phyloP scores from a whole-genome alignment of 2,888 invertebrate species.

The Orthonychiurus folsomi region DNA sequence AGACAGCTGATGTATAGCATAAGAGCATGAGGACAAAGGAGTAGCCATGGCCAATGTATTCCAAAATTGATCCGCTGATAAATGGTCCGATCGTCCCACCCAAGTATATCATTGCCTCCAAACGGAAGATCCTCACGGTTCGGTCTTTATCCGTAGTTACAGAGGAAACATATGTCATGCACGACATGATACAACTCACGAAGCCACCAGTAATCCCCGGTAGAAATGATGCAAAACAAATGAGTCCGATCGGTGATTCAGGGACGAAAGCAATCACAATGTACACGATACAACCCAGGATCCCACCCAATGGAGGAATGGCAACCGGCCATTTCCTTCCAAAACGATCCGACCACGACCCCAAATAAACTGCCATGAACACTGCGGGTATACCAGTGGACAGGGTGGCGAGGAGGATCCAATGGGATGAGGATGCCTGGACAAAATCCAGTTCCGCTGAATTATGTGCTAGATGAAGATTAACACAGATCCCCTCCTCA shows the following conservation, averaged over 20 bases:
- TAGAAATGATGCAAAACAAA: constrained; percentile 44
- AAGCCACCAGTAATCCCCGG: constrained; percentile 46
- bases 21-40: constrained; percentile 43
- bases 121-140: constrained; percentile 45
- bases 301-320: constrained; percentile 44
- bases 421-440: constrained; percentile 41
- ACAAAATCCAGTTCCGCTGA: constrained; percentile 38
- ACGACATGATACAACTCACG: constrained; percentile 45
- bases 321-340: constrained; percentile 46
- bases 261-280: constrained; percentile 42
- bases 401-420: constrained; percentile 42
- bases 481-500: constrained; percentile 25
- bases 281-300: constrained; percentile 42
- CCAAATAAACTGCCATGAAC: constrained; percentile 41
- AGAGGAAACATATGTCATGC: constrained; percentile 44
- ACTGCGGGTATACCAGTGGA: constrained; percentile 42
- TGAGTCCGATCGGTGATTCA: constrained; percentile 41
- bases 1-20: constrained; percentile 42
- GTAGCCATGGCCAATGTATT: constrained; percentile 42
- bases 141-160: constrained; percentile 42
- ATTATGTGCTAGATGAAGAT: constrained; percentile 38
- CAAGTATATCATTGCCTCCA: constrained; percentile 47
- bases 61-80: constrained; percentile 44
- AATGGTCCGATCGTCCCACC: constrained; percentile 45
- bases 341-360: constrained; percentile 42